These are phyloP conservation scores for Alcedo atthis DNA, from an alignment of 2,797 vertebrate genomes.

Conservation along the genomic window DNA sequence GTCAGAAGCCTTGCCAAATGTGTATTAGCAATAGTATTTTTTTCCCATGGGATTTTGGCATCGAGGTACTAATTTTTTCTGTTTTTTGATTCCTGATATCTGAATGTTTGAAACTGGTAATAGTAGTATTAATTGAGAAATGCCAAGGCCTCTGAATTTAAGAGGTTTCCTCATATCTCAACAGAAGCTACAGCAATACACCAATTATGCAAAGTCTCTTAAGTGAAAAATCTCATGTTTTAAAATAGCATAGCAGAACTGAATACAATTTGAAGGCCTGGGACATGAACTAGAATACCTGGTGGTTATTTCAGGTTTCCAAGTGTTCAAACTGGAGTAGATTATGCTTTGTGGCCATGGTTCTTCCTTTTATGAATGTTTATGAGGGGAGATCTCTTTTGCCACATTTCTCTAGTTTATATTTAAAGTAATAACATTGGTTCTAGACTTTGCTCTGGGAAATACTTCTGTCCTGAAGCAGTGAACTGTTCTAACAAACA, in stretches of 20 bases:
- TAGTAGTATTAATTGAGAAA: neutral
- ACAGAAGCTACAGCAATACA: neutral
- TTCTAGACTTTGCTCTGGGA: neutral
- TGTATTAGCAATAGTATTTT: neutral
- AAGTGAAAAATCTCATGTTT: neutral
- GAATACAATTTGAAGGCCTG: neutral
- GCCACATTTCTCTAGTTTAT: neutral
- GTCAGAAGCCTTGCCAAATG: neutral
- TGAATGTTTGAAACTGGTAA: neutral
- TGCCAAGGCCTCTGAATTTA: neutral
- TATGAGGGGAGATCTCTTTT: neutral
- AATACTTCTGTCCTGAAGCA: neutral
- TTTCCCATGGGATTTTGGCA: neutral
- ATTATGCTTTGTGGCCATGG: neutral
- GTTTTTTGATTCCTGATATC: neutral
- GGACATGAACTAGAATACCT: neutral
- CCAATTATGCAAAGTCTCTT: neutral
- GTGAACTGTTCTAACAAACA: neutral
- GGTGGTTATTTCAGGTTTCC: neutral
- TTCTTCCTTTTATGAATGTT: neutral
- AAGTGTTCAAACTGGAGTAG: neutral
- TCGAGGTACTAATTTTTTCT: fast-evolving
- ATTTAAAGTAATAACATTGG: neutral
- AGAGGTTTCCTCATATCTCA: neutral
- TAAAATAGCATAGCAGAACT: neutral